Percentiles rank a stretch among this genome's conserved stretches.
Evolutionary conservation across 2,113 vertebrate genomes (phyloP).

Genomic region (Oncorhynchus gorbuscha): DNA sequence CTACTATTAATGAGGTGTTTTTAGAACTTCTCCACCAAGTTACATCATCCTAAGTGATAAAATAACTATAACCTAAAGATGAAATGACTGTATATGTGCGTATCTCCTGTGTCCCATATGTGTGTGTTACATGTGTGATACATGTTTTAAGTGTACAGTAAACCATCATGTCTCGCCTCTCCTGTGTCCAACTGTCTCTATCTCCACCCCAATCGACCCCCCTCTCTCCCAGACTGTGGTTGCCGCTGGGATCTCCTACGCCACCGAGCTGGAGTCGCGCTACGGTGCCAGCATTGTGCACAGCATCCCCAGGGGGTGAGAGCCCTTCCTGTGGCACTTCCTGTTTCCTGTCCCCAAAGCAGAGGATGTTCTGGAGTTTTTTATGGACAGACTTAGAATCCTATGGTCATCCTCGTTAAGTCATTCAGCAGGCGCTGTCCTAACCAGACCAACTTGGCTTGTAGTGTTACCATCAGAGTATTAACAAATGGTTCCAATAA

Average conservation of each 20-base stretch:
- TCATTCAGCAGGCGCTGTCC: constrained; percentile 17
- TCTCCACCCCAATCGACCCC: constrained; percentile 21
- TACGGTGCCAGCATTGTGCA: constrained; percentile 84
- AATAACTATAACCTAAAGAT: no score
- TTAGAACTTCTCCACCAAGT: no score
- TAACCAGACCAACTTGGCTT: neutral
- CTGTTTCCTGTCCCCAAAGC: constrained; percentile 32
- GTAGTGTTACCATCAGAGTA: neutral
- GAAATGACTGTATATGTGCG: no score
- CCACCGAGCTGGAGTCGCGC: constrained; percentile 73
- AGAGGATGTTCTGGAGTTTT: constrained; percentile 9
- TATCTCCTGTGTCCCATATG: no score
- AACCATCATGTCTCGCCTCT: neutral
- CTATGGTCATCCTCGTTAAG: constrained; percentile 32
- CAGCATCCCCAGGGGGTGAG: constrained; percentile 83
- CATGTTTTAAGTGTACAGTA: no score
- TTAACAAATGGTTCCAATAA: constrained; percentile 2
- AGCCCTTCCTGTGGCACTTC: constrained; percentile 50
- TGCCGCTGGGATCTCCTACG: constrained; percentile 84
- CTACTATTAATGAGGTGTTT: neutral
- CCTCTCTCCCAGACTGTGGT: constrained; percentile 79
- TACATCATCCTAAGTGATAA: no score
- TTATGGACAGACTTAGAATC: neutral
- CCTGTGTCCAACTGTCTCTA: constrained; percentile 23
- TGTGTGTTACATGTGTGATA: no score